Conservation (phyloP, 2,888 invertebrate species). For the Bursaphelenchus okinawaensis region DNA sequence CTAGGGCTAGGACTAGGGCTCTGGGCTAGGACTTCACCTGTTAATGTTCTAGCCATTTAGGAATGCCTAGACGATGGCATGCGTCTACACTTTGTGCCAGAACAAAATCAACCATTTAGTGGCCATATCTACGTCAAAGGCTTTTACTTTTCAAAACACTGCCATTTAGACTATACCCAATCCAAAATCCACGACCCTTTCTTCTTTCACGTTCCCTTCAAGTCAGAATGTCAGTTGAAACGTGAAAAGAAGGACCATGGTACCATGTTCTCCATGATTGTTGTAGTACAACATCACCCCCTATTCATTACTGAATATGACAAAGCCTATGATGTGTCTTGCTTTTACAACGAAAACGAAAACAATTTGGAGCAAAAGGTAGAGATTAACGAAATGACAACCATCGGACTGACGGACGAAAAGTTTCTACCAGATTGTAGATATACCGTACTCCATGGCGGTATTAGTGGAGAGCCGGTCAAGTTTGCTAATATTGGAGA, state of each 20-base stretch:
- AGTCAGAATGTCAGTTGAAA: constrained; percentile 45
- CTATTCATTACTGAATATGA: constrained; percentile 46
- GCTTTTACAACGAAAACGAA: constrained; percentile 44
- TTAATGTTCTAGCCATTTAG: too few species aligned
- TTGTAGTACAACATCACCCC: constrained; percentile 51
- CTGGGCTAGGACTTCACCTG: too few species aligned
- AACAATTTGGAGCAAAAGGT: constrained; percentile 32
- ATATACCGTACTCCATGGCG: constrained; percentile 45
- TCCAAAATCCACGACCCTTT: constrained; percentile 37
- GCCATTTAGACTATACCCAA: constrained; percentile 44
- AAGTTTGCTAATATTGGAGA: constrained; percentile 53
- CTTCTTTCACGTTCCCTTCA: constrained; percentile 48
- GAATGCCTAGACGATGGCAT: constrained; percentile 46
- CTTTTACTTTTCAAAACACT: constrained; percentile 39
- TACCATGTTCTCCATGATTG: constrained; percentile 43
- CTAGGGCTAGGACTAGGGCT: too few species aligned
- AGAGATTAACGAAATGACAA: constrained; percentile 35
- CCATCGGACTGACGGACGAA: constrained; percentile 14
- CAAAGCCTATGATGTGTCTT: constrained; percentile 40
- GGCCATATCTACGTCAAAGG: constrained; percentile 56
- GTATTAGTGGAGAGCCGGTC: constrained; percentile 39
- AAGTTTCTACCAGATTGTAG: constrained; percentile 31
- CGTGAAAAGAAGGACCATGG: constrained; percentile 29
- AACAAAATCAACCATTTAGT: constrained; percentile 33
- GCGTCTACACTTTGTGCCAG: constrained; percentile 39